Conservation (phyloP, 2,888 invertebrate genomes). For the Trissolcus brochymenae region DNA sequence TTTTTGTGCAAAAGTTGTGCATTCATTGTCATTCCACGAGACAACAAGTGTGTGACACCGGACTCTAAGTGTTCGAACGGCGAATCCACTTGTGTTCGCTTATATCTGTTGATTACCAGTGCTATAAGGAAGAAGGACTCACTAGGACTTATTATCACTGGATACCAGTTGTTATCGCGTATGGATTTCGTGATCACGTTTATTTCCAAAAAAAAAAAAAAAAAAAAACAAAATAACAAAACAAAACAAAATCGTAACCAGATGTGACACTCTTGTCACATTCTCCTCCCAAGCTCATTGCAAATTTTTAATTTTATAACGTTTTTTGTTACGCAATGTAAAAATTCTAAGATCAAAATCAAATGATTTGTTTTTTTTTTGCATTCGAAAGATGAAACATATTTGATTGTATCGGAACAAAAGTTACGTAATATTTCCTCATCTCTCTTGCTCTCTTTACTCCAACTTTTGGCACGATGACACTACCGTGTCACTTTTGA, state of each 20-base stretch:
- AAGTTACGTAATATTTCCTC: constrained; percentile 2
- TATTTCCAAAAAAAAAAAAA: too few relatives aligned
- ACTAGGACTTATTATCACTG: constrained; percentile 24
- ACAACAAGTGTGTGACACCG: constrained; percentile 39
- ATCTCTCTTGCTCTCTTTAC: not conserved
- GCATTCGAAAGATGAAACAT: too few relatives aligned
- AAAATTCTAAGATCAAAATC: too few relatives aligned
- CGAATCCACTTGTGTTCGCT: constrained; percentile 22
- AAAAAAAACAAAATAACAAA: too few relatives aligned
- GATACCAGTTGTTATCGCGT: constrained; percentile 27
- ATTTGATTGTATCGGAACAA: not conserved
- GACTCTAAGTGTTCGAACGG: constrained; percentile 22
- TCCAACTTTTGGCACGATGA: constrained; percentile 4
- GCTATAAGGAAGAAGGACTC: constrained; percentile 22
- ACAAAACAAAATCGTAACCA: constrained; percentile 18
- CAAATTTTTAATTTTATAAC: too few relatives aligned
- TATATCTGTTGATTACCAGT: constrained; percentile 28
- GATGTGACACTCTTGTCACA: not conserved
- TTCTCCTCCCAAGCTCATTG: too few relatives aligned
- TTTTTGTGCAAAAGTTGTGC: constrained; percentile 33
- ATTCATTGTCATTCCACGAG: constrained; percentile 10
- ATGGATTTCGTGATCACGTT: constrained; percentile 30
- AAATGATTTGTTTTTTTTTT: too few relatives aligned
- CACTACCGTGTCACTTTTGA: constrained; percentile 16
- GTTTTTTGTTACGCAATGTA: too few relatives aligned